A percentile compares a stretch with the other conserved stretches of the same genome.
These are phyloP conservation scores for Meteorus colon DNA, from an alignment of 2,888 invertebrate genomes.

Conservation along the genomic window DNA sequence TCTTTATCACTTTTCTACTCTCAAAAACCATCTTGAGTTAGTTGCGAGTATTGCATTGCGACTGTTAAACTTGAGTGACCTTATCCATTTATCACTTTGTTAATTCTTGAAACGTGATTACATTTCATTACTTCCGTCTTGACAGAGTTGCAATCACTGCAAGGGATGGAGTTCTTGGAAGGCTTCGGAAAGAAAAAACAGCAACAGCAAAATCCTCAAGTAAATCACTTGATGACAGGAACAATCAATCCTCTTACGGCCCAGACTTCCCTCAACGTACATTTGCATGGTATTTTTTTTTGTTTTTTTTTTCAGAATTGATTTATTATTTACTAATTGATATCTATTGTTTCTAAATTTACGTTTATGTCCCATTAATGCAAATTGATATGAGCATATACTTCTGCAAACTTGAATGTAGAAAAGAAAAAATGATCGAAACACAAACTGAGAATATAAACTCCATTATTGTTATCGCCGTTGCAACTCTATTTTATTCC, in stretches of 20 bases:
- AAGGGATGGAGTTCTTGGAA: slow-evolving; percentile 73
- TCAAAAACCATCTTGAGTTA: slow-evolving; percentile 17
- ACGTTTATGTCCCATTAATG: slow-evolving; percentile 5
- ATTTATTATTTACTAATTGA: slow-evolving; percentile 36
- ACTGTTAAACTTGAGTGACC: slow-evolving; percentile 28
- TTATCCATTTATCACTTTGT: slow-evolving; percentile 37
- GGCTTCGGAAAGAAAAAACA: slow-evolving; percentile 72
- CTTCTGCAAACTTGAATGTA: too few species aligned
- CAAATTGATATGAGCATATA: too few species aligned
- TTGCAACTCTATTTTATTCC: background rate
- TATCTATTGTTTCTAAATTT: slow-evolving; percentile 23
- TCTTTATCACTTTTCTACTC: background rate
- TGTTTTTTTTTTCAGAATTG: slow-evolving; percentile 38
- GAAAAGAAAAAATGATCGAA: background rate
- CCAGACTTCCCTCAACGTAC: slow-evolving; percentile 70
- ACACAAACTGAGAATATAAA: slow-evolving; percentile 6
- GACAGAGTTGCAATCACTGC: slow-evolving; percentile 68
- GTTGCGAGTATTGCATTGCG: background rate
- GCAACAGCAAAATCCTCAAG: slow-evolving; percentile 56
- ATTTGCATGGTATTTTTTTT: slow-evolving; percentile 68
- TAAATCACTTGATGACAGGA: slow-evolving; percentile 63
- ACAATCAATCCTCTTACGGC: slow-evolving; percentile 68
- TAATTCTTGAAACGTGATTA: slow-evolving; percentile 43
- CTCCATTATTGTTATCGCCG: background rate
- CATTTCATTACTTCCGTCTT: slow-evolving; percentile 52